Evolutionary conservation across 1,140 invertebrate genomes (phyloP).

Genomic region (Hirudo medicinalis): DNA sequence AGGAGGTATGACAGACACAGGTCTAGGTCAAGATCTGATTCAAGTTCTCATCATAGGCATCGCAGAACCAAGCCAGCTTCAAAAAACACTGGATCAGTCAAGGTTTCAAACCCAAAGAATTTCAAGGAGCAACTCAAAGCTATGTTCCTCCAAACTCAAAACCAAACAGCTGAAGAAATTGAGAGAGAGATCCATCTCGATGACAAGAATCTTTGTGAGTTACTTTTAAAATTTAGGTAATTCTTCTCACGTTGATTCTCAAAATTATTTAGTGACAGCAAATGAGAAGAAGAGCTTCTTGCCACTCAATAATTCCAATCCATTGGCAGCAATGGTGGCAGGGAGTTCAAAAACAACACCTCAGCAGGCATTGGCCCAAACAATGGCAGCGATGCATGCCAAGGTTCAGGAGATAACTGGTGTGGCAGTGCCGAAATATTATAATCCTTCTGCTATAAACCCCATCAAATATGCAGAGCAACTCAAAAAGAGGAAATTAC

Average conservation of each 20-base stretch:
- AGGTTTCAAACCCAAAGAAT: too few relatives aligned
- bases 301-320: conserved; percentile 25
- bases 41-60: background rate
- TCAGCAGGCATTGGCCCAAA: conserved; percentile 37
- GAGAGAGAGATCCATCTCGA: conserved; percentile 9
- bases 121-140: conserved; percentile 36
- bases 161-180: conserved; percentile 23
- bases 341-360: conserved; percentile 29
- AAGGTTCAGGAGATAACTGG: conserved; percentile 39
- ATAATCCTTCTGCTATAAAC: conserved; percentile 64
- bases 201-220: conserved; percentile 11
- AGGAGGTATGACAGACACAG: background rate
- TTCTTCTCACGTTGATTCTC: background rate
- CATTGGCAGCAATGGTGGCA: conserved; percentile 18
- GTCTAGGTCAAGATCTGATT: conserved; percentile 3
- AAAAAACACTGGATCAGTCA: background rate
- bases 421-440: conserved; percentile 51
- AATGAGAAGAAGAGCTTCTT: conserved; percentile 28
- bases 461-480: conserved; percentile 71
- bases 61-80: background rate
- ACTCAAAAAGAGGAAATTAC: conserved; percentile 71
- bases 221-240: background rate
- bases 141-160: conserved; percentile 29
- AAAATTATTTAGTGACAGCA: conserved; percentile 23
- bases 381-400: conserved; percentile 38